Evolutionary conservation across 2,113 vertebrate species (phyloP).

Genomic region (Xiphias gladius): DNA sequence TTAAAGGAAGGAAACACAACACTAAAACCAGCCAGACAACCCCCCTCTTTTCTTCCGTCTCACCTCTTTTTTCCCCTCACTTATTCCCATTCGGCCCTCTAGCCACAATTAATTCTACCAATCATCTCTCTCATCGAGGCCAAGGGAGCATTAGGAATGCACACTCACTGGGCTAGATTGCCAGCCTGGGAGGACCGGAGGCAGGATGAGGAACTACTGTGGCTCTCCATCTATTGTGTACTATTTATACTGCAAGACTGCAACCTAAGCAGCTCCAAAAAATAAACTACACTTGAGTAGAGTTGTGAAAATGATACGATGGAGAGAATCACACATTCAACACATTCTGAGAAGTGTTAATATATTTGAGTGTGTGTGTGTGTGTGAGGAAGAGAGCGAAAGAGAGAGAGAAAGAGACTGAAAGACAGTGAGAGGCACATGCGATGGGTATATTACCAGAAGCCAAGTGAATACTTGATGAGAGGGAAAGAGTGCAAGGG

Average conservation of each 20-base stretch:
- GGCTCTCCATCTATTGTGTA: slow-evolving; percentile 42
- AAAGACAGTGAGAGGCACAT: slow-evolving; percentile 17
- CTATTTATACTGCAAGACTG: slow-evolving; percentile 67
- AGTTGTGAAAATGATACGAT: slow-evolving; percentile 7
- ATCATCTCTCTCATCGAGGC: slow-evolving; percentile 77
- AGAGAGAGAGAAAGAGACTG: neutral
- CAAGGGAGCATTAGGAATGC: slow-evolving; percentile 82
- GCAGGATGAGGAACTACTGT: slow-evolving; percentile 51
- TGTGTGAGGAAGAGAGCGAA: neutral
- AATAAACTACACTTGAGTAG: neutral
- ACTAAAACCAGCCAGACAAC: slow-evolving; percentile 55
- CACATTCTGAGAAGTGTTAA: slow-evolving; percentile 62
- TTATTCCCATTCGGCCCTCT: slow-evolving; percentile 75
- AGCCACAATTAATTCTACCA: slow-evolving; percentile 85
- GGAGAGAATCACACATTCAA: slow-evolving; percentile 39
- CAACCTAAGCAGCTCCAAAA: slow-evolving; percentile 61
- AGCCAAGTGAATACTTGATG: slow-evolving; percentile 61
- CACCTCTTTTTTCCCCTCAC: slow-evolving; percentile 40
- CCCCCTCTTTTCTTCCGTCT: slow-evolving; percentile 18
- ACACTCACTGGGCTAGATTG: slow-evolving; percentile 73
- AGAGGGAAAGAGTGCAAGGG: slow-evolving; percentile 48
- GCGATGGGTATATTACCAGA: slow-evolving; percentile 52
- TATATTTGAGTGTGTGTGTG: slow-evolving; percentile 25
- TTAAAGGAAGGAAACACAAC: slow-evolving; percentile 56
- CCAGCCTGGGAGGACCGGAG: slow-evolving; percentile 59